These are phyloP conservation scores for Zophobas atratus DNA, from an alignment of 1,140 invertebrate genomes.

Conservation along the genomic window DNA sequence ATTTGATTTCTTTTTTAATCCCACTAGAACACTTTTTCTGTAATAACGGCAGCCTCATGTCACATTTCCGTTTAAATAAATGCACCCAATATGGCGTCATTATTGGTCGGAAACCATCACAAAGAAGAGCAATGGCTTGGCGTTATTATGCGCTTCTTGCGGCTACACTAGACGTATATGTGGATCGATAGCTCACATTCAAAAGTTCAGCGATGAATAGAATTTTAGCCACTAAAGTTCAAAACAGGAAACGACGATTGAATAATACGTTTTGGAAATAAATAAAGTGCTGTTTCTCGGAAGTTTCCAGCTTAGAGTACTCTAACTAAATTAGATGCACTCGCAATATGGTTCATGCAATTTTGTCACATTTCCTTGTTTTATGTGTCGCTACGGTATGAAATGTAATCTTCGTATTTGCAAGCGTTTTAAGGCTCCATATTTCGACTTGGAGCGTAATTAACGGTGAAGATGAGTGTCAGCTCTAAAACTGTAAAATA, in stretches of 20 bases:
- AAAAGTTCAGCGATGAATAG: slow-evolving; percentile 24
- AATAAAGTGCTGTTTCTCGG: not conserved
- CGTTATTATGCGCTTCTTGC: slow-evolving; percentile 20
- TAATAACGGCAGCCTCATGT: too few relatives aligned
- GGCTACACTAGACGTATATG: not conserved
- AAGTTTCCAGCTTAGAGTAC: not conserved
- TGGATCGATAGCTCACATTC: slow-evolving; percentile 14
- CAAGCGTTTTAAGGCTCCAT: too few relatives aligned
- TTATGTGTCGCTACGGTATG: not conserved
- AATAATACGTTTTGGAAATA: slow-evolving; percentile 4
- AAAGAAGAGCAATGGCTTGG: slow-evolving; percentile 1
- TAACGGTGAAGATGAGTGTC: too few relatives aligned
- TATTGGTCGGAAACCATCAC: not conserved
- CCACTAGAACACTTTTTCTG: not conserved
- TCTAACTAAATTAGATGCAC: slow-evolving; percentile 20
- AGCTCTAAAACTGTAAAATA: too few relatives aligned
- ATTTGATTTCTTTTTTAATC: not conserved
- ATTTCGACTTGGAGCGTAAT: too few relatives aligned
- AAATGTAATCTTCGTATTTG: not conserved
- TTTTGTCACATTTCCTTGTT: slow-evolving; percentile 10
- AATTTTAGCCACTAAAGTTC: slow-evolving; percentile 16
- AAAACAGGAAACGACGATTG: slow-evolving; percentile 1
- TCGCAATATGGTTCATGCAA: not conserved
- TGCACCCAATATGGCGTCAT: not conserved
- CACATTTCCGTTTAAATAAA: not conserved